Conservation (phyloP, 2,113 vertebrate species). For the Scomber japonicus region DNA sequence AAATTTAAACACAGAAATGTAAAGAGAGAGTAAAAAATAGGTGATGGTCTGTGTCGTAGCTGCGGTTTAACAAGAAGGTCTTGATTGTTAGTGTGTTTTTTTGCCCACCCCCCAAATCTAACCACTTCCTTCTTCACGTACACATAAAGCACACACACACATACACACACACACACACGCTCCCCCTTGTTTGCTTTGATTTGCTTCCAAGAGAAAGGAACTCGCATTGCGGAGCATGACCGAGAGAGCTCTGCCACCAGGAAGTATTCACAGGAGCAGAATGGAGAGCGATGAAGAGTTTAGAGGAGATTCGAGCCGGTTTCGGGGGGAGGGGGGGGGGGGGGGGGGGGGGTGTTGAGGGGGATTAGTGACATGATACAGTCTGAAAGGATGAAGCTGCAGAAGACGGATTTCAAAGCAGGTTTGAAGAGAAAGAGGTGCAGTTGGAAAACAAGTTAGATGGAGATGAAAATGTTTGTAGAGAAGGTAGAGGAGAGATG, state of each 20-base stretch:
- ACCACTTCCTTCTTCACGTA: not conserved
- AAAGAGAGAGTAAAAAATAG: slow-evolving; percentile 2
- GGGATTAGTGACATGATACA: no score
- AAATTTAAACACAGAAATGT: slow-evolving; percentile 23
- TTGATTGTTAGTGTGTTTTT: slow-evolving; percentile 37
- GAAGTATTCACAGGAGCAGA: slow-evolving; percentile 21
- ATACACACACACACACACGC: slow-evolving; percentile 13
- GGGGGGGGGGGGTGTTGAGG: no score
- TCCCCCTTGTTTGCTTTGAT: slow-evolving; percentile 31
- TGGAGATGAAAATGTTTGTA: no score
- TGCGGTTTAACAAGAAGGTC: slow-evolving; percentile 7
- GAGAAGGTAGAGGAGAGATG: no score
- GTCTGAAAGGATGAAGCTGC: no score
- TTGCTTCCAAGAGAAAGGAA: slow-evolving; percentile 21
- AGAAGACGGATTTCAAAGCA: no score
- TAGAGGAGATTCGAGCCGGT: not conserved
- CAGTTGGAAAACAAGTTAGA: no score
- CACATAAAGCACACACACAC: slow-evolving; percentile 31
- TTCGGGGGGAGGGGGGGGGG: no score
- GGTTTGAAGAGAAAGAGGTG: no score
- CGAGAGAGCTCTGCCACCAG: slow-evolving; percentile 5
- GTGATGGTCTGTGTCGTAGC: slow-evolving; percentile 3
- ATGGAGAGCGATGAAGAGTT: not conserved
- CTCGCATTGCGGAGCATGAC: slow-evolving; percentile 17
- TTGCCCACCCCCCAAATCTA: not conserved